Percentiles rank a stretch among this genome's conserved stretches.
Conservation (phyloP, 2,113 vertebrate species). For the Heterocephalus glaber region DNA sequence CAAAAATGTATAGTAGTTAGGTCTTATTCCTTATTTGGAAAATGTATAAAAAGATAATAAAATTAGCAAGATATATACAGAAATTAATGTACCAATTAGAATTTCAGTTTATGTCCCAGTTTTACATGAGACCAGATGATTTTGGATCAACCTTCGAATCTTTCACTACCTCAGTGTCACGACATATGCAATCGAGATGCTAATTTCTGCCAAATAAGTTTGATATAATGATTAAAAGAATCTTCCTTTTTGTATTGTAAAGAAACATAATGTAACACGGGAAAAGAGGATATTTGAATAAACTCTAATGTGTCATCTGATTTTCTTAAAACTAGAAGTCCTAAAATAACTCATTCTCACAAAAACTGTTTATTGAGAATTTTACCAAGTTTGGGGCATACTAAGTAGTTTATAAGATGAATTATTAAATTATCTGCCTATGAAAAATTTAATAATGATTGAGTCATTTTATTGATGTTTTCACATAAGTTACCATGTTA, state of each 20-base stretch:
- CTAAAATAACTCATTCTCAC: background rate
- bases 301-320: background rate
- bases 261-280: background rate
- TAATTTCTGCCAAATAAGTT: background rate
- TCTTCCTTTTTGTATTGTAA: too few relatives aligned
- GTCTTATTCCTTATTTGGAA: background rate
- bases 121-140: background rate
- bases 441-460: background rate
- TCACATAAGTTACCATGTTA: background rate
- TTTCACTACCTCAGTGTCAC: too few relatives aligned
- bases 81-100: background rate
- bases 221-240: background rate
- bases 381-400: background rate
- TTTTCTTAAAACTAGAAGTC: background rate
- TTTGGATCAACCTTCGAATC: background rate
- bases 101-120: background rate
- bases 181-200: background rate
- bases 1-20: background rate
- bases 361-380: background rate
- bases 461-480: background rate
- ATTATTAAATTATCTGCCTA: background rate
- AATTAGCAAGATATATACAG: background rate
- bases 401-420: background rate
- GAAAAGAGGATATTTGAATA: background rate
- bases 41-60: background rate